Evolutionary conservation across 1,140 invertebrate species (phyloP).

Genomic region (Drosophila sulfurigaster): DNA sequence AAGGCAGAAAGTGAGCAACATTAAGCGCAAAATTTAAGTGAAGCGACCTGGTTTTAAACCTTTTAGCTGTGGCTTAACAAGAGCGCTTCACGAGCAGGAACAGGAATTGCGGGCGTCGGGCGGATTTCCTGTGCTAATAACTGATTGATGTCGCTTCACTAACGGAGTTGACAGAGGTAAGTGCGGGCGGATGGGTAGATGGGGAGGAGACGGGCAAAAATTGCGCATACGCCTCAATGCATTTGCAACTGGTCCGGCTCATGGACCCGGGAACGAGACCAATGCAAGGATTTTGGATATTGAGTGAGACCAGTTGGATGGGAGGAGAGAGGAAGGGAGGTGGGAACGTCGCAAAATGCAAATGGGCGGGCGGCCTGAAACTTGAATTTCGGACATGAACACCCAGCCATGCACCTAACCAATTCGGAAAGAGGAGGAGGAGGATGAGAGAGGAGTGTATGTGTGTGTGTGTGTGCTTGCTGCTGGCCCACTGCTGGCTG

Average conservation of each 20-base stretch:
- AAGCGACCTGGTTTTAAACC: not conserved
- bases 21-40: not conserved
- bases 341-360: constrained; percentile 50
- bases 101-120: constrained; percentile 3
- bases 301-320: too few species aligned
- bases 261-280: constrained; percentile 23
- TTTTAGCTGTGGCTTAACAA: not conserved
- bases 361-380: constrained; percentile 64
- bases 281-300: constrained; percentile 16
- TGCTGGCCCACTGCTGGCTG: not conserved
- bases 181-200: not conserved
- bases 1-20: not conserved
- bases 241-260: constrained; percentile 42
- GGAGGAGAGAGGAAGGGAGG: not conserved
- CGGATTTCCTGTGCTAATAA: constrained; percentile 71
- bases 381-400: constrained; percentile 69
- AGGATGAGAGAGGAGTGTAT: not conserved
- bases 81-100: constrained; percentile 2
- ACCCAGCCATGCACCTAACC: constrained; percentile 1
- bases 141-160: constrained; percentile 70
- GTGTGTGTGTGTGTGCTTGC: too few species aligned
- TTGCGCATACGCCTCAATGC: constrained; percentile 72
- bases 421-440: not conserved
- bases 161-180: not conserved
- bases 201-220: constrained; percentile 38